Evolutionary conservation across 2,888 invertebrate genomes (phyloP), one percentile per base, ranked within the genome.

Genomic region (Cybosia mesomella): DNA sequence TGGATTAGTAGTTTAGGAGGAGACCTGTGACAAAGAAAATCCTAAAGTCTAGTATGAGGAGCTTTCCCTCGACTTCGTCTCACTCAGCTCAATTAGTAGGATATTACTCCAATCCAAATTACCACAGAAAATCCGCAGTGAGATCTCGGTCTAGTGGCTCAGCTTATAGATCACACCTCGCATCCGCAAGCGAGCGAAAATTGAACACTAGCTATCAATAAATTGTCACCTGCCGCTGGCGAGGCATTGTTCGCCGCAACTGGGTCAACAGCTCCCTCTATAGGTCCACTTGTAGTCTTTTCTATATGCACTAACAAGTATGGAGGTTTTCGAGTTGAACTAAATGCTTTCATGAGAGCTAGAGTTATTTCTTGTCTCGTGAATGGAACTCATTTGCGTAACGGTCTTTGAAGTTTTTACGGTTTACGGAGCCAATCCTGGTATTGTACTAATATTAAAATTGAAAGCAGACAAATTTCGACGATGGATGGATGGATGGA

Each of bases 161-260:
- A 49, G 49, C 49, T n/a, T n/a, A 49, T 49, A 49, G 49, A 49
- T 49, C 49, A 49, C 18, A 63, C 54, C 67, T 64, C 24, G n/a
- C 53, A 60, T 39, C 63, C 60, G 70, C 64, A 71, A 57, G 49
- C 58, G 58, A 59, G 67, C 53, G 54, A 66, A 68, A 66, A 65
- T 81, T 73, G 73, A 62, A 76, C 69, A 59, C 66, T 71, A 67
- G 65, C 70, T 76, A 79, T 81, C 83, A 76, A 83, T 83, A 80
- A 75, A 74, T 73, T 66, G 62, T 58, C 69, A 82, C 82, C 84
- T 82, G 77, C 55, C 62, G 68, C 62, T 69, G 70, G 32, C 57
- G 53, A 64, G 64, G 65, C 68, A 67, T 73, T 76, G 74, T 79
- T 75, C 73, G 61, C 64, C 70, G 77, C 74, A 84, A 75, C 64